Conservation (phyloP, 2,113 vertebrate species). For the Myotis lucifugus region DNA sequence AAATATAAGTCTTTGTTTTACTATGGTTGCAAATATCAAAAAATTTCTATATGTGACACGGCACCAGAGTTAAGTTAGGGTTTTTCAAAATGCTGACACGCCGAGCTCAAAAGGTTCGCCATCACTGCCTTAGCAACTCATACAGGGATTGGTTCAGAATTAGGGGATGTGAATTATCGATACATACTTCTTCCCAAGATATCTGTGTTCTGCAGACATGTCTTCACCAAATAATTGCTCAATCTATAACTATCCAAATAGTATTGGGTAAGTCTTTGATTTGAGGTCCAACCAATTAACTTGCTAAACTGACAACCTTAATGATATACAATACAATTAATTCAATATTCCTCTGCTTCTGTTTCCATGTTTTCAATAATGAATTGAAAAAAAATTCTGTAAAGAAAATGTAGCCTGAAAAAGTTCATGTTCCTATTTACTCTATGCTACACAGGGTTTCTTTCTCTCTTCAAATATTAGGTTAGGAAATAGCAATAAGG, state of each 20-base stretch:
- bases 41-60: too few relatives aligned
- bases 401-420: background rate
- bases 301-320: background rate
- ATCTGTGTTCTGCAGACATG: background rate
- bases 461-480: background rate
- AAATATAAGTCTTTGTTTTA: too few relatives aligned
- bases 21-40: too few relatives aligned
- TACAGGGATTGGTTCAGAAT: background rate
- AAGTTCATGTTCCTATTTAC: background rate
- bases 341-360: background rate
- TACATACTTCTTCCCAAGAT: background rate
- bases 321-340: background rate
- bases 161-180: background rate
- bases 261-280: background rate
- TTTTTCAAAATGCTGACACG: too few relatives aligned
- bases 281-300: background rate
- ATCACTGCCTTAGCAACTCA: background rate
- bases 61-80: too few relatives aligned
- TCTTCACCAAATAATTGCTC: background rate
- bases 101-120: too few relatives aligned
- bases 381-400: background rate
- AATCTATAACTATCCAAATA: background rate
- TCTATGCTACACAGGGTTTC: background rate
- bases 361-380: background rate
- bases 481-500: background rate